Conservation (phyloP, 2,797 vertebrate species). For the Natrix natrix region DNA sequence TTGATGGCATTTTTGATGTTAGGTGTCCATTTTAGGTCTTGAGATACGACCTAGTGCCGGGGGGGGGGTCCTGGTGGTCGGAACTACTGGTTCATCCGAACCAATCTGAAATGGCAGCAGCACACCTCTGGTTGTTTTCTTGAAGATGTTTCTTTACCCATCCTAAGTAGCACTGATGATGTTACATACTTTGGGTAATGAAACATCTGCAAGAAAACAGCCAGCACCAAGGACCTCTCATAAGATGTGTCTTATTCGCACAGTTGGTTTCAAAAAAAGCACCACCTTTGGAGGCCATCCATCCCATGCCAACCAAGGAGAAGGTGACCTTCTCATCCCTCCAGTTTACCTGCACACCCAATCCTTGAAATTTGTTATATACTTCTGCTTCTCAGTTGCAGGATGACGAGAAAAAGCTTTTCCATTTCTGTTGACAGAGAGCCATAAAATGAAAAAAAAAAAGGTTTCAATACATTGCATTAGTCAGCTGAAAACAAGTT, state of each 20-base stretch:
- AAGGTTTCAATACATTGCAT: slow-evolving; percentile 58
- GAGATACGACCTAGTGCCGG: too few species aligned
- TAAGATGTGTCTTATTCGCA: not conserved
- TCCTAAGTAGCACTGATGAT: not conserved
- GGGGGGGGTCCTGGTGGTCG: too few species aligned
- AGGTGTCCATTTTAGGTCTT: too few species aligned
- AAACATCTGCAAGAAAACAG: not conserved
- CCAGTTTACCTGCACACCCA: too few species aligned
- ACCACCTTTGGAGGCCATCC: not conserved
- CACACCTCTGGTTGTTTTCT: not conserved
- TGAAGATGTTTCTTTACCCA: not conserved
- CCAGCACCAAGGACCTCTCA: not conserved
- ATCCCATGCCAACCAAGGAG: not conserved
- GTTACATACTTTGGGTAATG: not conserved
- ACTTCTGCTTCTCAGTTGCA: slow-evolving; percentile 43
- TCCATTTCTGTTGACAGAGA: slow-evolving; percentile 56
- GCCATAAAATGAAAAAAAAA: slow-evolving; percentile 56
- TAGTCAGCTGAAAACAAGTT: slow-evolving; percentile 53
- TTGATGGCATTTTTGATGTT: too few species aligned
- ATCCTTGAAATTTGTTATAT: slow-evolving; percentile 10
- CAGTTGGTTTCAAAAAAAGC: not conserved
- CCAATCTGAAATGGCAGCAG: too few species aligned
- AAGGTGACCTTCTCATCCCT: not conserved
- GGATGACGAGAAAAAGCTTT: slow-evolving; percentile 55
- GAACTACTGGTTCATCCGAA: too few species aligned